phyloP scores from a whole-genome alignment of 1,140 invertebrate genomes.

The Dufourea novaeangliae region DNA sequence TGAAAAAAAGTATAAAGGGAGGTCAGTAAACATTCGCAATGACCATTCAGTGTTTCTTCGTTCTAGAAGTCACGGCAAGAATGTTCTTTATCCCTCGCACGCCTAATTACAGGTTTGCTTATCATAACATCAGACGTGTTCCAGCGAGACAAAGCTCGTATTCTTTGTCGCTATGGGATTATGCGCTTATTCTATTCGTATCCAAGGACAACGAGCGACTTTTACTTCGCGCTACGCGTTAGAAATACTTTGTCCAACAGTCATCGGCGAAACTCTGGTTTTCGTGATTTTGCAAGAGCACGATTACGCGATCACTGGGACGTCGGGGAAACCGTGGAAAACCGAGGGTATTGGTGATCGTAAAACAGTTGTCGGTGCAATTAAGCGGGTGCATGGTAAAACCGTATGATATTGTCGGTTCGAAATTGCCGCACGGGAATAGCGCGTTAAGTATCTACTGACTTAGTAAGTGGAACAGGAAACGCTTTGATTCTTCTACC shows the following conservation, averaged over 20 bases:
- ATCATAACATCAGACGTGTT: background rate
- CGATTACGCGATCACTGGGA: background rate
- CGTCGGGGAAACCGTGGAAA: background rate
- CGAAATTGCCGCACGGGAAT: conserved; percentile 14
- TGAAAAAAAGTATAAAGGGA: too few species aligned
- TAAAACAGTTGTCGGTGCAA: conserved; percentile 33
- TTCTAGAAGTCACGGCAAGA: too few species aligned
- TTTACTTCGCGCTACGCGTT: background rate
- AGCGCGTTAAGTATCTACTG: background rate
- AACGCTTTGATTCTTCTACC: conserved; percentile 31
- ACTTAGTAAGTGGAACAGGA: conserved; percentile 41
- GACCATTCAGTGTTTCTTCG: background rate
- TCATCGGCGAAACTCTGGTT: conserved; percentile 9
- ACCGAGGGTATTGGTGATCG: background rate
- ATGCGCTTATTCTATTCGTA: background rate
- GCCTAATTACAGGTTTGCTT: background rate
- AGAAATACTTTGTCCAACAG: background rate
- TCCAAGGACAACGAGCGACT: conserved; percentile 15
- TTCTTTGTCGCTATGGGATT: background rate
- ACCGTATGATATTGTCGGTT: background rate
- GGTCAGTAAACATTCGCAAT: too few species aligned
- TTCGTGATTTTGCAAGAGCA: background rate
- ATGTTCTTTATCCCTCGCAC: background rate
- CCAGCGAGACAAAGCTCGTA: background rate
- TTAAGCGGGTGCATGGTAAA: conserved; percentile 6